phyloP scores from a whole-genome alignment of 2,888 invertebrate species.

The Venusia cambrica region DNA sequence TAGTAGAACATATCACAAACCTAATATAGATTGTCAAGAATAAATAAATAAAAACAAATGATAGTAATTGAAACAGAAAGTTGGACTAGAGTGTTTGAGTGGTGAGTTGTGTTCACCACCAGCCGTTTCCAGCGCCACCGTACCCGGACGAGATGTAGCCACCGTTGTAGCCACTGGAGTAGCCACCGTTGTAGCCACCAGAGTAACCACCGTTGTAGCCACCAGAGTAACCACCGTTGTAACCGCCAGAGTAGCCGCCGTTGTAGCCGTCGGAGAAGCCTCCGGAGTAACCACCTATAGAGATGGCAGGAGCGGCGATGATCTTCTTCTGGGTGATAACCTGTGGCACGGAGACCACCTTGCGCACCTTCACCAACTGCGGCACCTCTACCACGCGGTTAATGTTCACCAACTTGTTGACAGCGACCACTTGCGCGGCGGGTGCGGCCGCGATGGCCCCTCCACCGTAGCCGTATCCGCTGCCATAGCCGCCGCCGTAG shows the following conservation, averaged over 20 bases:
- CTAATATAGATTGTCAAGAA: too few relatives aligned
- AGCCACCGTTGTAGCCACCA: slow-evolving; percentile 12
- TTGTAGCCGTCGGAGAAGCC: slow-evolving; percentile 9
- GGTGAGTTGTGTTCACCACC: too few relatives aligned
- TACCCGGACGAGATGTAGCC: too few relatives aligned
- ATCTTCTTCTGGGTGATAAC: slow-evolving; percentile 31
- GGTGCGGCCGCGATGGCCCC: slow-evolving; percentile 26
- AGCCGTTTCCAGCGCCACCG: too few relatives aligned
- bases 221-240: slow-evolving; percentile 23
- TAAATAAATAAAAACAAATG: too few relatives aligned
- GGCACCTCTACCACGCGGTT: slow-evolving; percentile 41
- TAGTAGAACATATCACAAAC: too few relatives aligned
- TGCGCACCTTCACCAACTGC: slow-evolving; percentile 37
- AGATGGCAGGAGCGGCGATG: slow-evolving; percentile 23
- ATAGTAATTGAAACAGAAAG: too few relatives aligned
- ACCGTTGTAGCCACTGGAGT: slow-evolving; percentile 11
- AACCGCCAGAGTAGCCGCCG: slow-evolving; percentile 8
- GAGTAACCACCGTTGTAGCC: slow-evolving; percentile 15
- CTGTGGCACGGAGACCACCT: slow-evolving; percentile 34
- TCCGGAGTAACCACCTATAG: slow-evolving; percentile 15
- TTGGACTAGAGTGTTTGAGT: too few relatives aligned
- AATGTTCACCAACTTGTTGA: slow-evolving; percentile 45
- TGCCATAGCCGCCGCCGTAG: slow-evolving; percentile 18
- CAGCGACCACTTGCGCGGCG: slow-evolving; percentile 39
- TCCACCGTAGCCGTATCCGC: slow-evolving; percentile 29